These are phyloP conservation scores for Drosophila pseudotalamancana DNA, from an alignment of 2,888 invertebrate species.

Conservation along the genomic window DNA sequence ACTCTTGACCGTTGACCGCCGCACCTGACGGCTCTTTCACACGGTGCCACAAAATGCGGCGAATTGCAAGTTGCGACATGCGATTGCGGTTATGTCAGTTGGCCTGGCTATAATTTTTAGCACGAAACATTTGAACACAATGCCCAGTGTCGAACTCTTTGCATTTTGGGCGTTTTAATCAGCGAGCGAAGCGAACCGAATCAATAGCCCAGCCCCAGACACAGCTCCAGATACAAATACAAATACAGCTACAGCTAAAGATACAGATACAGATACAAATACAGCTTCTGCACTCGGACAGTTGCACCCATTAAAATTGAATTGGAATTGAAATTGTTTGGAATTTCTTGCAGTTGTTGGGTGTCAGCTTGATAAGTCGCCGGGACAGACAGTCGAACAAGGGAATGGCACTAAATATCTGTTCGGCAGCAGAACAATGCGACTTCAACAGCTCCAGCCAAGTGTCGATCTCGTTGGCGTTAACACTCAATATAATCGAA, in stretches of 20 bases:
- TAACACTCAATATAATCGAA: slow-evolving; percentile 37
- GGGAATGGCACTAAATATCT: slow-evolving; percentile 21
- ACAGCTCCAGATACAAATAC: not conserved
- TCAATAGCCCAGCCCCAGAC: slow-evolving; percentile 1
- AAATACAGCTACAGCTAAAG: not conserved
- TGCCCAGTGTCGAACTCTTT: slow-evolving; percentile 37
- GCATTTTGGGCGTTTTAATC: slow-evolving; percentile 61
- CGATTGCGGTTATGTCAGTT: slow-evolving; percentile 72
- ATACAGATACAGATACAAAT: not conserved
- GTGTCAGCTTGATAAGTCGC: slow-evolving; percentile 83
- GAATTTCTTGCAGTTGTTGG: slow-evolving; percentile 83
- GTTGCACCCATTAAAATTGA: slow-evolving; percentile 62
- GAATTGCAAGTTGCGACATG: slow-evolving; percentile 14
- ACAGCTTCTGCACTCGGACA: slow-evolving; percentile 10
- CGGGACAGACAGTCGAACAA: slow-evolving; percentile 14
- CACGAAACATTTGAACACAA: slow-evolving; percentile 53
- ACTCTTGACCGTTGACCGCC: slow-evolving; percentile 41
- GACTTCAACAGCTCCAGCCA: slow-evolving; percentile 35
- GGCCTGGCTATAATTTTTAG: slow-evolving; percentile 67
- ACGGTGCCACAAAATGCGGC: slow-evolving; percentile 47
- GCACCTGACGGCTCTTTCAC: slow-evolving; percentile 71
- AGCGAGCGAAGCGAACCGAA: slow-evolving; percentile 44
- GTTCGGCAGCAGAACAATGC: slow-evolving; percentile 63
- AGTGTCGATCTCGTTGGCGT: slow-evolving; percentile 48
- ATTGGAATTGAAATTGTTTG: slow-evolving; percentile 74